Percentiles rank a stretch among this genome's conserved stretches.
These are phyloP conservation scores for Harpagifer antarcticus DNA, from an alignment of 2,797 vertebrate genomes.

Conservation along the genomic window DNA sequence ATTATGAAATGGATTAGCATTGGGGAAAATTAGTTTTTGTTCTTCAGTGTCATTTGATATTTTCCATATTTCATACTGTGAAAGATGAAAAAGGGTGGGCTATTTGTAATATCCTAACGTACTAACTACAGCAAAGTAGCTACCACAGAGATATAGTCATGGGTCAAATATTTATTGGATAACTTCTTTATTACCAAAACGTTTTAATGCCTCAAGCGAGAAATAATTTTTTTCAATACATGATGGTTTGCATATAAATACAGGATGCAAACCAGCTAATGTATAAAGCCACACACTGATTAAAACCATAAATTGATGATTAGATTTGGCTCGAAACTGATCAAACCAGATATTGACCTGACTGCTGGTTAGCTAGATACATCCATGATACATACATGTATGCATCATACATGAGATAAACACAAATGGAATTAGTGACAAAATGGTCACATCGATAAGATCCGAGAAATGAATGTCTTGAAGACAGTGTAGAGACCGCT, in stretches of 20 bases:
- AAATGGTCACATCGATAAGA: conserved; percentile 23
- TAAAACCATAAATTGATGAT: neutral
- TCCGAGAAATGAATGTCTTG: conserved; percentile 32
- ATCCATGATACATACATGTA: neutral
- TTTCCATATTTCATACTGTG: conserved; percentile 27
- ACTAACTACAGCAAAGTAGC: conserved; percentile 6
- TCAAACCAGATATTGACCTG: neutral
- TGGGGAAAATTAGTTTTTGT: conserved; percentile 33
- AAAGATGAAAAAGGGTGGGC: conserved; percentile 10
- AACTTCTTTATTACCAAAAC: conserved; percentile 35
- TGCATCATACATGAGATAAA: neutral
- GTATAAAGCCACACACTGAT: conserved; percentile 2
- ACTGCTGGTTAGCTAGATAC: neutral
- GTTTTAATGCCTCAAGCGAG: neutral
- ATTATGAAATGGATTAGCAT: conserved; percentile 46
- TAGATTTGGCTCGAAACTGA: neutral
- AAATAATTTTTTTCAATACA: conserved; percentile 7
- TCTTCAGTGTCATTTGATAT: conserved; percentile 36
- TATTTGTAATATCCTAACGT: conserved; percentile 7
- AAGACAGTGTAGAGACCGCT: conserved; percentile 42
- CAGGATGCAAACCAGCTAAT: neutral
- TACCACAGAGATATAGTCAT: conserved; percentile 13
- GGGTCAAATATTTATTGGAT: conserved; percentile 13
- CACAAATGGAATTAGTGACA: conserved; percentile 9
- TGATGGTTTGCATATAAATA: conserved; percentile 1